Base-by-base conservation (phyloP, 2,113 vertebrate species). In the Platichthys flesus region DNA sequence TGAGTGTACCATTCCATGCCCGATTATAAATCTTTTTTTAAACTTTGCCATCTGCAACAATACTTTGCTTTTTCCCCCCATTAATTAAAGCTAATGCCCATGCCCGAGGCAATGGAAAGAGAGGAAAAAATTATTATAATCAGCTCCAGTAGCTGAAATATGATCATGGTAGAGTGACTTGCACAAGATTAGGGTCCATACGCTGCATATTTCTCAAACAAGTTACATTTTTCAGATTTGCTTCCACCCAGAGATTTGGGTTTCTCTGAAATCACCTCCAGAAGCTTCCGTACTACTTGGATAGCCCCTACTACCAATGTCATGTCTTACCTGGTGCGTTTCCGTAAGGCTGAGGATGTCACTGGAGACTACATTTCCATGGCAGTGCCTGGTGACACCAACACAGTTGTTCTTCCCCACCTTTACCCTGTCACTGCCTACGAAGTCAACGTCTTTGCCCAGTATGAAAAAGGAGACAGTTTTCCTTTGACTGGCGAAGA, bases 391-490 rank as follows among this genome's bases (percentile, higher is more conserved):
- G 89, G 90, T 15, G 93, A 95, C 2, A 96, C 94, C 73, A 95
- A 89, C 28, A 95, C 94, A 2, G 90, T 93, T 0, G 58, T 97
- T 82, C 94, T 99, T 67, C 95, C 90, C 55, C 93, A 96, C 68
- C 94, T 99, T 52, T 90, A 88, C 1, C 97, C 98, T 4, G 88
- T 98, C 86, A 99, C 98, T 10, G 86, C 95, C 40, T 99, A 99
- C 0, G 71, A 96, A 67, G 96, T 99, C 82, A 96, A 95, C 5
- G 97, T 99, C 82, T 95, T 96, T 59, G 94, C 98, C 15, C 97
- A 99, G 78, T 99, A 98, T 47, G 96, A 96, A 0, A 96, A 95
- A 67, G 98, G 97, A 78, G 96, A 97, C 79, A 98, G 98, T 54
- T 92, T 96, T 71, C 91, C 98, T 13, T 79, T 97, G 76, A 89